Conservation (phyloP, 2,888 invertebrate genomes). For the Autographa pulchrina region DNA sequence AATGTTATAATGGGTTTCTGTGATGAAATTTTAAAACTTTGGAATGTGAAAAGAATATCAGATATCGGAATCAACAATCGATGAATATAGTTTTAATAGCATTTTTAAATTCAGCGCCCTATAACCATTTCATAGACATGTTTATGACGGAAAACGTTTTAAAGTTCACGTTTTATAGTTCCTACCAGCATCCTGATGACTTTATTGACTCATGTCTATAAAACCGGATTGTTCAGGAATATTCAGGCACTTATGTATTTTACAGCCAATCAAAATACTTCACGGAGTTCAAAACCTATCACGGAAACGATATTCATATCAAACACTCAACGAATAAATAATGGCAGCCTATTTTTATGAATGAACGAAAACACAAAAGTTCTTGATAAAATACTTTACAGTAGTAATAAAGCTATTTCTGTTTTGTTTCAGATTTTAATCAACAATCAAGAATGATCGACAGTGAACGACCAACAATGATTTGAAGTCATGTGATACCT, state of each 20-base stretch:
- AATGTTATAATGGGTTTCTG: background rate
- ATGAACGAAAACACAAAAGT: background rate
- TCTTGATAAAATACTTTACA: background rate
- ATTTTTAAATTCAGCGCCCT: background rate
- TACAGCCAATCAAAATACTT: slow-evolving; percentile 51
- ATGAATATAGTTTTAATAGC: background rate
- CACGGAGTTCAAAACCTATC: slow-evolving; percentile 32
- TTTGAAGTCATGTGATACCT: slow-evolving; percentile 19
- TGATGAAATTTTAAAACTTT: background rate
- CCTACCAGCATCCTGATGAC: slow-evolving; percentile 35
- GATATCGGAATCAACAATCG: background rate
- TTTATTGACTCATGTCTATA: slow-evolving; percentile 47
- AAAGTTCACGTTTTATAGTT: slow-evolving; percentile 44
- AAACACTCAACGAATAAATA: slow-evolving; percentile 22
- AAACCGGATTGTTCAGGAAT: background rate
- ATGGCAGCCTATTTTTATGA: background rate
- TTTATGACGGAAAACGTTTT: slow-evolving; percentile 46
- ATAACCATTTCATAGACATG: slow-evolving; percentile 19
- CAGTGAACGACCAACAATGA: slow-evolving; percentile 29
- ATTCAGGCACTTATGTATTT: slow-evolving; percentile 21
- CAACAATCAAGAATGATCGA: slow-evolving; percentile 59
- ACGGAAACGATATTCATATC: slow-evolving; percentile 34
- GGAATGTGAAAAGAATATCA: background rate
- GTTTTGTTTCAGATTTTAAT: slow-evolving; percentile 60
- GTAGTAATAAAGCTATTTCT: slow-evolving; percentile 27